Evolutionary conservation across 2,888 invertebrate species (phyloP).

Genomic region (Augochlorella aurata): DNA sequence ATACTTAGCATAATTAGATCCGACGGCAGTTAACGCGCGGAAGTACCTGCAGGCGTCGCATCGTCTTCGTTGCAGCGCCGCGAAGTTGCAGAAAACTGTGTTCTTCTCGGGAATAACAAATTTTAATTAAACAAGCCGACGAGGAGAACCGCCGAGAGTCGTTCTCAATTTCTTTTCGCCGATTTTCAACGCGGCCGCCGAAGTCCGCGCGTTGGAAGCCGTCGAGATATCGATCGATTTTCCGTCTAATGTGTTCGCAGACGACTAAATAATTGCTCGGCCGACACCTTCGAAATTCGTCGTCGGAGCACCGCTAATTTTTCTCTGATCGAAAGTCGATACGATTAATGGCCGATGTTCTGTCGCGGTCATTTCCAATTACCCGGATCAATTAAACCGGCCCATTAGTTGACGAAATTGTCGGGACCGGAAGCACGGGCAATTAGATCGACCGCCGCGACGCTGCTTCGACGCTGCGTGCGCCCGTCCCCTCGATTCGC

Average conservation of each 20-base stretch:
- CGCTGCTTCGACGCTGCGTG: not conserved
- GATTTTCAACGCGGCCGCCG: not conserved
- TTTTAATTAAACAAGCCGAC: slow-evolving; percentile 29
- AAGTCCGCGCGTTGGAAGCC: too few species aligned
- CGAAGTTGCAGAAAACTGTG: not conserved
- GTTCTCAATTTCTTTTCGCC: not conserved
- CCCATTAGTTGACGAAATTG: slow-evolving; percentile 55
- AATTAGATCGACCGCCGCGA: slow-evolving; percentile 39
- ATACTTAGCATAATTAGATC: slow-evolving; percentile 31
- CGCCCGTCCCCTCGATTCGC: too few species aligned
- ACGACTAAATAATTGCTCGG: not conserved
- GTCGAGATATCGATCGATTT: not conserved
- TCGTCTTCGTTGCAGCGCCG: not conserved
- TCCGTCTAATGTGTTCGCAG: not conserved
- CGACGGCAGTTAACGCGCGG: slow-evolving; percentile 1
- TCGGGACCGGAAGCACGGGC: slow-evolving; percentile 39
- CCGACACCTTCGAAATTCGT: not conserved
- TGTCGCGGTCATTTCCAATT: slow-evolving; percentile 53
- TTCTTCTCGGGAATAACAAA: not conserved
- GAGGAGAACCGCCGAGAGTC: not conserved
- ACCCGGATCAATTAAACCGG: slow-evolving; percentile 56
- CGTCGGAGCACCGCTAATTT: slow-evolving; percentile 1
- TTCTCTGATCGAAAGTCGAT: slow-evolving; percentile 4
- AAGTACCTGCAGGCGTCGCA: not conserved
- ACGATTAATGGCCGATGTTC: slow-evolving; percentile 16